phyloP scores from a whole-genome alignment of 2,888 invertebrate genomes.

The Pyralis farinalis region DNA sequence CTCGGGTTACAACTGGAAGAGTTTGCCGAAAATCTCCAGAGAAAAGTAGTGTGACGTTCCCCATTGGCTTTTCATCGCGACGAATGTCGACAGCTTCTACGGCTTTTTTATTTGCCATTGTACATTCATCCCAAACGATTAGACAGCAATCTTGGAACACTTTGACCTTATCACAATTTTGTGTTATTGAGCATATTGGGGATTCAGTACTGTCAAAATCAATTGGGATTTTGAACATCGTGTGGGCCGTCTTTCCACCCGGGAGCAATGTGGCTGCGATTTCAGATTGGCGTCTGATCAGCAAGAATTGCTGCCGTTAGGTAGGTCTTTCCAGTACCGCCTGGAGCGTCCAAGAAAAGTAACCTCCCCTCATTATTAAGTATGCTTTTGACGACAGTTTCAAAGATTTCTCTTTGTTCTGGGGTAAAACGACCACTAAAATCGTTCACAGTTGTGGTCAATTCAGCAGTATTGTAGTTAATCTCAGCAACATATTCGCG shows the following conservation, averaged over 20 bases:
- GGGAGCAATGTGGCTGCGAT: slow-evolving; percentile 14
- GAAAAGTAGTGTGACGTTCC: slow-evolving; percentile 14
- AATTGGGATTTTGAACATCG: slow-evolving; percentile 21
- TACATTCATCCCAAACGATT: slow-evolving; percentile 29
- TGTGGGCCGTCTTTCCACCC: slow-evolving; percentile 36
- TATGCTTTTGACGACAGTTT: slow-evolving; percentile 7
- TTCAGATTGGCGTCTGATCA: slow-evolving; percentile 10
- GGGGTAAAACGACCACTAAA: no score
- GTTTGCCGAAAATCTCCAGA: not conserved
- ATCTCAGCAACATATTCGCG: slow-evolving; percentile 15
- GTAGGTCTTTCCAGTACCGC: slow-evolving; percentile 11
- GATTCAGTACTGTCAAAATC: slow-evolving; percentile 27
- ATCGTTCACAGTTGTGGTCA: no score
- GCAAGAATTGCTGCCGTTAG: slow-evolving; percentile 13
- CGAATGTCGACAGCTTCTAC: slow-evolving; percentile 2
- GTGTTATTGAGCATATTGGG: slow-evolving; percentile 31
- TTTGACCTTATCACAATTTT: slow-evolving; percentile 31
- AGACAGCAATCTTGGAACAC: slow-evolving; percentile 28
- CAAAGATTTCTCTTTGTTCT: no score
- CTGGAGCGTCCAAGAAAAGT: slow-evolving; percentile 14
- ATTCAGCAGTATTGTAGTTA: no score
- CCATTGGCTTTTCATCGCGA: slow-evolving; percentile 22
- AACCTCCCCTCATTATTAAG: slow-evolving; percentile 14
- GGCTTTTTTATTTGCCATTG: slow-evolving; percentile 25
- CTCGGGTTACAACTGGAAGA: not conserved